A percentile compares a stretch with the other conserved stretches of the same genome.
Evolutionary conservation across 2,113 vertebrate genomes (phyloP).

Genomic region (Eubucco bourcierii): DNA sequence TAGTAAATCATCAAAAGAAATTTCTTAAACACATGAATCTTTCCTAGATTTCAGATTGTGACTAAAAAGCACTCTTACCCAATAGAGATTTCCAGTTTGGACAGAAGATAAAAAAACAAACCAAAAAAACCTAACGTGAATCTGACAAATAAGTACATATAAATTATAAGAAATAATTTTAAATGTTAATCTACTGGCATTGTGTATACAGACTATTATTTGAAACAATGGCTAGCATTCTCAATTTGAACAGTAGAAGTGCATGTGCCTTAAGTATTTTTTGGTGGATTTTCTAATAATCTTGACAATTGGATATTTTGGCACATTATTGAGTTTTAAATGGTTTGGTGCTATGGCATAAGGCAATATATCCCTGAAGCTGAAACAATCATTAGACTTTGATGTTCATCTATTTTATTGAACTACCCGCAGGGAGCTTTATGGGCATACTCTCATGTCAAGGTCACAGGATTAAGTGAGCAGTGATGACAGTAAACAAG

Average conservation of each 20-base stretch:
- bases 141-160: neutral
- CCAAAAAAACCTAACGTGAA: neutral
- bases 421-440: slow-evolving; percentile 63
- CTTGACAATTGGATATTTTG: neutral
- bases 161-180: neutral
- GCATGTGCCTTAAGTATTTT: neutral
- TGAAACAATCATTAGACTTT: slow-evolving; percentile 55
- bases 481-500: slow-evolving; percentile 73
- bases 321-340: neutral
- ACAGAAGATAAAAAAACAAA: neutral
- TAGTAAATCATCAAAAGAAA: slow-evolving; percentile 8
- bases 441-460: slow-evolving; percentile 56
- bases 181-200: neutral
- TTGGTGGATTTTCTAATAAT: slow-evolving; percentile 1
- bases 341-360: neutral
- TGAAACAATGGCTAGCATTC: neutral
- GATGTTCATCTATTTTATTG: slow-evolving; percentile 67
- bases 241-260: neutral
- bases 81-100: neutral
- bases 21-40: neutral
- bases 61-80: neutral
- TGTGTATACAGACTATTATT: neutral
- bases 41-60: neutral
- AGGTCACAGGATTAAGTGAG: slow-evolving; percentile 76
- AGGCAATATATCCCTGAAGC: slow-evolving; percentile 47